These are phyloP conservation scores for Antechinus flavipes DNA, from an alignment of 2,113 vertebrate species.

Conservation along the genomic window DNA sequence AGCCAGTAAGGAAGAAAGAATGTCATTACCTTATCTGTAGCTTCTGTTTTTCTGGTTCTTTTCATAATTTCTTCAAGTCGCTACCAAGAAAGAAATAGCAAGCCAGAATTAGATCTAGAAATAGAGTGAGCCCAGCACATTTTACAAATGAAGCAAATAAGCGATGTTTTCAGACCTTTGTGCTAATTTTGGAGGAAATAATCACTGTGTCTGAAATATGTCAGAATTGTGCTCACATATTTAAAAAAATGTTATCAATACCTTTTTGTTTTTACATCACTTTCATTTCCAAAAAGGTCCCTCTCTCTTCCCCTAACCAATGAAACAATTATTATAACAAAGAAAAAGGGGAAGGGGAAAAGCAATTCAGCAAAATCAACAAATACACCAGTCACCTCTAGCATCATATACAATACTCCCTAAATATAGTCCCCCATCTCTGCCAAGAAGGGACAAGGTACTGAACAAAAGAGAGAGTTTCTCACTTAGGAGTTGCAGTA, in stretches of 20 bases:
- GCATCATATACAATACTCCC: background rate
- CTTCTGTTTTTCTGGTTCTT: conserved; percentile 93
- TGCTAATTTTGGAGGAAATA: background rate
- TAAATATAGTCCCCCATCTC: background rate
- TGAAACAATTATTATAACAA: background rate
- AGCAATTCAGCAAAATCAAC: background rate
- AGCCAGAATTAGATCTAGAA: conserved; percentile 16
- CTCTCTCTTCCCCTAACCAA: background rate
- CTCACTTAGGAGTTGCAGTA: background rate
- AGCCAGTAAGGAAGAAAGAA: background rate
- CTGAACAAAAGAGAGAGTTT: background rate
- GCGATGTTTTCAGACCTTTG: background rate
- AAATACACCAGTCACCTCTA: background rate
- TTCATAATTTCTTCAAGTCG: conserved; percentile 99
- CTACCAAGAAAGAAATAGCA: conserved; percentile 81
- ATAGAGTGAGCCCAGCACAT: background rate
- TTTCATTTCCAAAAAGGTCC: background rate
- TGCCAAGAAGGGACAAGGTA: background rate
- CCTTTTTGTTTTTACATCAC: background rate
- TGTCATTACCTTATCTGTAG: conserved; percentile 90
- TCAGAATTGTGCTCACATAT: background rate
- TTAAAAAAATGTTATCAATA: background rate
- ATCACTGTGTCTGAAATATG: background rate
- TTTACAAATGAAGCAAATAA: background rate
- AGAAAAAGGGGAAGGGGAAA: background rate